Evolutionary conservation across 2,113 vertebrate species (phyloP).

Genomic region (Zosterops japonicus): DNA sequence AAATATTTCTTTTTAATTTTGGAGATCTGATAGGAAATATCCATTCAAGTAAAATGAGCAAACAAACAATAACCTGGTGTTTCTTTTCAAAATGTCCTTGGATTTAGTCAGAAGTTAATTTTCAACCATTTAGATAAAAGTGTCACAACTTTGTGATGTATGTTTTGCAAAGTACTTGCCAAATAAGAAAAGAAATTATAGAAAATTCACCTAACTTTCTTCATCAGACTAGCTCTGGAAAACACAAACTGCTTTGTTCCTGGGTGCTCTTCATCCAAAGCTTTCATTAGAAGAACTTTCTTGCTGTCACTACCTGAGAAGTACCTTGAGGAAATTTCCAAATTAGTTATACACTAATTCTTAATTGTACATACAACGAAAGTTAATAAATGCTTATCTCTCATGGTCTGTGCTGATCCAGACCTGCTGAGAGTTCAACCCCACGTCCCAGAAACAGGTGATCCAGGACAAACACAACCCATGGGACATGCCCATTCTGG

Average conservation of each 20-base stretch:
- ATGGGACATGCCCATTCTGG: accelerated
- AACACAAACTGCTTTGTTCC: neutral
- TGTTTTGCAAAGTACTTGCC: neutral
- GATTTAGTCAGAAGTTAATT: neutral
- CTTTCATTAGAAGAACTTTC: neutral
- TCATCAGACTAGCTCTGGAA: neutral
- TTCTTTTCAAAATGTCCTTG: neutral
- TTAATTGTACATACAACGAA: too few relatives aligned
- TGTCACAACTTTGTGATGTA: neutral
- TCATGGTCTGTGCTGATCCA: too few relatives aligned
- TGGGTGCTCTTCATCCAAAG: neutral
- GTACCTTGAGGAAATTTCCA: neutral
- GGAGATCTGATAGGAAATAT: neutral
- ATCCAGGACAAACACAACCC: neutral
- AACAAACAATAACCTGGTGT: neutral
- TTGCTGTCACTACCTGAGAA: neutral
- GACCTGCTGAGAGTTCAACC: neutral
- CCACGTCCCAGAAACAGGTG: neutral
- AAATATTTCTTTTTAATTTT: neutral
- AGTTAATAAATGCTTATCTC: neutral
- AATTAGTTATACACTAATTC: neutral
- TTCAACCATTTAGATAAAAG: neutral
- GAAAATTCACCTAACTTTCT: neutral
- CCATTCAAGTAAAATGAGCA: neutral
- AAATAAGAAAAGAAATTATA: neutral